These are phyloP conservation scores for Echeneis naucrates DNA, from an alignment of 2,797 vertebrate species.

Conservation along the genomic window DNA sequence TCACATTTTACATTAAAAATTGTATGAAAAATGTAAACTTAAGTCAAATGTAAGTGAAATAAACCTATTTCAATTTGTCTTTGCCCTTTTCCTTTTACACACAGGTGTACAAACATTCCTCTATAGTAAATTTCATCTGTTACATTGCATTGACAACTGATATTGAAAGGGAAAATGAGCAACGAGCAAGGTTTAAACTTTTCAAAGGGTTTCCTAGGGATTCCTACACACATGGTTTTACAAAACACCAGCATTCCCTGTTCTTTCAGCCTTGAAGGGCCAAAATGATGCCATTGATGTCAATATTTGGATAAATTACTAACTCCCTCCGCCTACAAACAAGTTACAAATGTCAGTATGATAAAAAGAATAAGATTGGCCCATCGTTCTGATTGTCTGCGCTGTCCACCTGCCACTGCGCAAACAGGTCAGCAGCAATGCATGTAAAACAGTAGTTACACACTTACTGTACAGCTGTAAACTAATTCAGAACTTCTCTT, in stretches of 20 bases:
- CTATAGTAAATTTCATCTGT: neutral
- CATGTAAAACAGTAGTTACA: conserved; percentile 30
- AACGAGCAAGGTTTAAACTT: neutral
- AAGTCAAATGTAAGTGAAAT: conserved; percentile 23
- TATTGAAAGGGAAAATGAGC: neutral
- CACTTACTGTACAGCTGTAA: conserved; percentile 5
- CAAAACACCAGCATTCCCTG: neutral
- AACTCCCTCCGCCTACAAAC: conserved; percentile 13
- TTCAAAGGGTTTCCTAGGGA: neutral
- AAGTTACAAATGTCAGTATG: conserved; percentile 37
- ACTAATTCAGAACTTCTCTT: conserved; percentile 66
- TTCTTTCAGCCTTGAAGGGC: neutral
- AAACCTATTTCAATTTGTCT: conserved; percentile 9
- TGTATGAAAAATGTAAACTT: conserved; percentile 34
- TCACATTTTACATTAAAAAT: conserved; percentile 31
- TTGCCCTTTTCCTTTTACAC: conserved; percentile 14
- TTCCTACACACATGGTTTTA: neutral
- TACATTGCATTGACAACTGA: neutral
- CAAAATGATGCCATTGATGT: neutral
- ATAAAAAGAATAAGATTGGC: neutral
- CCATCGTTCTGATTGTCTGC: conserved; percentile 10
- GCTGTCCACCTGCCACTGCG: neutral
- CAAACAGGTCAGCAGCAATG: neutral
- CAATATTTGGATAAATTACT: conserved; percentile 10
- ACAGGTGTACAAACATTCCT: conserved; percentile 1